Conservation (phyloP, 1,140 invertebrate species). For the Epicauta chinensis region DNA sequence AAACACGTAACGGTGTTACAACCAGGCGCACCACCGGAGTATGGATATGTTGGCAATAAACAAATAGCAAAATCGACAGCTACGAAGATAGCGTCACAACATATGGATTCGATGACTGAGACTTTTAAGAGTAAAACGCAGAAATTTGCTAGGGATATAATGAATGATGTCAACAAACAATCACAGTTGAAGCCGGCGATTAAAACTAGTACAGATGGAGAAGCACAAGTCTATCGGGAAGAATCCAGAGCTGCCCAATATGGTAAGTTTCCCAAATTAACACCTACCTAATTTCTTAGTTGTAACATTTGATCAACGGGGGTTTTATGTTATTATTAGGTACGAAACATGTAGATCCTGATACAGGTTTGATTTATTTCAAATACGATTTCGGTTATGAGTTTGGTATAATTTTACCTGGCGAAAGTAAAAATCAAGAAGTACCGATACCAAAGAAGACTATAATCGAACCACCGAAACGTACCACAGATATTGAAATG, state of each 20-base stretch:
- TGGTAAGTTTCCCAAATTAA: slow-evolving; percentile 49
- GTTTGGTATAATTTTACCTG: slow-evolving; percentile 66
- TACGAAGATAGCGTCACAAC: slow-evolving; percentile 51
- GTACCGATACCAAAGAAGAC: slow-evolving; percentile 40
- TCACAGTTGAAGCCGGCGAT: slow-evolving; percentile 50
- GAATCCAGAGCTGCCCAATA: slow-evolving; percentile 63
- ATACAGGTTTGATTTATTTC: slow-evolving; percentile 73
- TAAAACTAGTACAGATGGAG: slow-evolving; percentile 46
- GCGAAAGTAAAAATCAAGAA: slow-evolving; percentile 54
- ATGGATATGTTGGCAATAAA: slow-evolving; percentile 47
- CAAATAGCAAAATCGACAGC: slow-evolving; percentile 44
- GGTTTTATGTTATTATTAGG: slow-evolving; percentile 44
- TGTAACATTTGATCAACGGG: neutral
- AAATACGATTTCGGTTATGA: slow-evolving; percentile 81
- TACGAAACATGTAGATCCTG: slow-evolving; percentile 69
- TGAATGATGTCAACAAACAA: slow-evolving; percentile 50
- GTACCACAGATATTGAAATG: slow-evolving; percentile 52
- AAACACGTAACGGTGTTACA: slow-evolving; percentile 38
- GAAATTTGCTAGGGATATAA: slow-evolving; percentile 60
- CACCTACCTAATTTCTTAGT: neutral
- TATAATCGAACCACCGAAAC: slow-evolving; percentile 46
- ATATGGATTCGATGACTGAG: slow-evolving; percentile 61
- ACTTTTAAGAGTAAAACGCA: slow-evolving; percentile 65
- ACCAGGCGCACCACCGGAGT: slow-evolving; percentile 55
- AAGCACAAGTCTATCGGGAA: slow-evolving; percentile 63